A percentile compares a stretch with the other conserved stretches of the same genome.
phyloP scores from a whole-genome alignment of 2,888 invertebrate genomes.

The Melanchra persicariae region DNA sequence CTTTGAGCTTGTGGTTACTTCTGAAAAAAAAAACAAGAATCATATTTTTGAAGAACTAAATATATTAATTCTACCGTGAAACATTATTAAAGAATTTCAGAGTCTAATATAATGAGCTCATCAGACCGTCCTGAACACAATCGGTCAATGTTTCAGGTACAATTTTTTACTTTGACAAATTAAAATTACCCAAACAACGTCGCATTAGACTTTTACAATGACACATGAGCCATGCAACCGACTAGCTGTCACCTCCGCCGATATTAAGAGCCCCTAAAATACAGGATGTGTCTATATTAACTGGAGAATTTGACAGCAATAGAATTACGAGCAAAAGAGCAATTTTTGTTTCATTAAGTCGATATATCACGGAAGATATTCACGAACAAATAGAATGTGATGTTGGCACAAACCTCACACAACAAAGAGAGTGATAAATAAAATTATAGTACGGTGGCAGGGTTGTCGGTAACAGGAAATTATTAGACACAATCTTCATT shows the following conservation, averaged over 20 bases:
- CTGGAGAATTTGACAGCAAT: conserved; percentile 65
- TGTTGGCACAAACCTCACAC: conserved; percentile 78
- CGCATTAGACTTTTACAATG: conserved; percentile 51
- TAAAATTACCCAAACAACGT: conserved; percentile 51
- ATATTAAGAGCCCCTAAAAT: conserved; percentile 60
- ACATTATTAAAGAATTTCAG: conserved; percentile 1
- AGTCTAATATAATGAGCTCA: conserved; percentile 19
- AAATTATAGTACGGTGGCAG: conserved; percentile 74
- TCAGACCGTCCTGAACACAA: conserved; percentile 19
- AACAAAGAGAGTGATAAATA: conserved; percentile 81
- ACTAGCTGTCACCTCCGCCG: conserved; percentile 49
- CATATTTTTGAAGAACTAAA: neutral
- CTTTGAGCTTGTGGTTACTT: conserved; percentile 44
- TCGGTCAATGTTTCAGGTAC: conserved; percentile 51
- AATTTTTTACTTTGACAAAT: conserved; percentile 61
- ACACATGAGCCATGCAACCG: conserved; percentile 53
- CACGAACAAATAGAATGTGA: conserved; percentile 76
- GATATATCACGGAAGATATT: conserved; percentile 74
- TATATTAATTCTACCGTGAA: neutral
- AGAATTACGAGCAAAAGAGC: conserved; percentile 65
- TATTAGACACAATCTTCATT: conserved; percentile 15
- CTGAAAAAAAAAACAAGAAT: conserved; percentile 24
- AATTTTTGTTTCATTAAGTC: conserved; percentile 73
- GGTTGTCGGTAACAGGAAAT: conserved; percentile 55
- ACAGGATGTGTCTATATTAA: conserved; percentile 52